A percentile compares a stretch with the other conserved stretches of the same genome.
phyloP scores from a whole-genome alignment of 2,113 vertebrate species.

The Dromaius novaehollandiae region DNA sequence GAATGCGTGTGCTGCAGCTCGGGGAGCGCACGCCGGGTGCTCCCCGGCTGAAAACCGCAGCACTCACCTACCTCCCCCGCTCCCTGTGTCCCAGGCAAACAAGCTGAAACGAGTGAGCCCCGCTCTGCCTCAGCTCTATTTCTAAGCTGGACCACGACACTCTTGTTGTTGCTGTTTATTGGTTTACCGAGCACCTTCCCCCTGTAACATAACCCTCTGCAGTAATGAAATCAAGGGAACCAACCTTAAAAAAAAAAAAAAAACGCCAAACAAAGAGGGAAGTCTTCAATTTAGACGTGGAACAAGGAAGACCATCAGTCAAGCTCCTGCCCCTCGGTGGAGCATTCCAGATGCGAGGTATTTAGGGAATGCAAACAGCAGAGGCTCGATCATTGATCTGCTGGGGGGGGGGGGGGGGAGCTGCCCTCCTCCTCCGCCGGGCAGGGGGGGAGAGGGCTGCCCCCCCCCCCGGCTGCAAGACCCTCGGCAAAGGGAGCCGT shows the following conservation, averaged over 20 bases:
- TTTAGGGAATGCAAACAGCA: slow-evolving; percentile 41
- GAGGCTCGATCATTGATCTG: background rate
- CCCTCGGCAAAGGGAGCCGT: fast-evolving
- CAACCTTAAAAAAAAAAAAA: background rate
- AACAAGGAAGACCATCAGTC: background rate
- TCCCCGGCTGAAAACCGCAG: background rate
- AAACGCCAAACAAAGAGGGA: background rate
- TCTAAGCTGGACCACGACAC: background rate
- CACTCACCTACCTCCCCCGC: background rate
- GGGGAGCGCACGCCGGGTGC: background rate
- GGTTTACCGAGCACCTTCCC: background rate
- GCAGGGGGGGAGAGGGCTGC: background rate
- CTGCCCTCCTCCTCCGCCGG: background rate
- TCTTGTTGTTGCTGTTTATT: background rate
- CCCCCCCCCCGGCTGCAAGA: too few species aligned
- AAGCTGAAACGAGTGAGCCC: fast-evolving
- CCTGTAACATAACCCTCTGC: background rate
- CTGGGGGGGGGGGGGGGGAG: background rate
- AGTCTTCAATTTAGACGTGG: slow-evolving; percentile 13
- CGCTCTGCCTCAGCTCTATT: background rate
- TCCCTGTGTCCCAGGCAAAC: background rate
- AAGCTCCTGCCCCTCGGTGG: background rate
- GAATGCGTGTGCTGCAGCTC: background rate
- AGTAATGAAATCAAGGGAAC: background rate
- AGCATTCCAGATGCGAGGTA: slow-evolving; percentile 39